These are phyloP conservation scores for Oreochromis niloticus DNA, from an alignment of 2,113 vertebrate species.

Conservation along the genomic window DNA sequence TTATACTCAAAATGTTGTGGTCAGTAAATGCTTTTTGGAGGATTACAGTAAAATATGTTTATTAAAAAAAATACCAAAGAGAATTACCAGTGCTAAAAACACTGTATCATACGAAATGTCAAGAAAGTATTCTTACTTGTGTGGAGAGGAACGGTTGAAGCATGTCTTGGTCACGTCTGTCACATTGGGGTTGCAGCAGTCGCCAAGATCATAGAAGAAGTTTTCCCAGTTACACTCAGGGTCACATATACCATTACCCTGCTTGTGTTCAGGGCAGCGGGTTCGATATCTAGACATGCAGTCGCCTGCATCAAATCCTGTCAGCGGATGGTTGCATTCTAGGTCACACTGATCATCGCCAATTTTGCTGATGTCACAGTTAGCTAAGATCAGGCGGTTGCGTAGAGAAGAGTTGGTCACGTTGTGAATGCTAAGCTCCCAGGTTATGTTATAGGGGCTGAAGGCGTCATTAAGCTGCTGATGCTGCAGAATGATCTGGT, in stretches of 20 bases:
- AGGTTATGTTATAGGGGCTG: constrained; percentile 89
- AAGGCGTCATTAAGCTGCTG: constrained; percentile 89
- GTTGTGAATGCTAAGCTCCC: constrained; percentile 90
- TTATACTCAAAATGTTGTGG: neutral
- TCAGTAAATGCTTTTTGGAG: neutral
- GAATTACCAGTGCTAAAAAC: neutral
- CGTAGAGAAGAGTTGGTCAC: constrained; percentile 88
- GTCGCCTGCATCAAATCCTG: constrained; percentile 88
- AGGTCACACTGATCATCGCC: constrained; percentile 87
- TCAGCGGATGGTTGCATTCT: constrained; percentile 93
- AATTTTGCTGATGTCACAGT: constrained; percentile 95
- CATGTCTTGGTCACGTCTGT: constrained; percentile 98
- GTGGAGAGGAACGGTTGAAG: constrained; percentile 88
- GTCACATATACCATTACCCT: constrained; percentile 88
- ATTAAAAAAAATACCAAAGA: neutral
- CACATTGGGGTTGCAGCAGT: constrained; percentile 93
- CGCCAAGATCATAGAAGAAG: constrained; percentile 87
- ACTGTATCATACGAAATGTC: neutral
- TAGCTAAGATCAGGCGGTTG: constrained; percentile 87
- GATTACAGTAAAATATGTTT: neutral
- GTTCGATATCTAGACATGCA: constrained; percentile 77
- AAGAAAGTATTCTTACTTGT: constrained; percentile 82
- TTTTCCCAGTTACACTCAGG: constrained; percentile 92
- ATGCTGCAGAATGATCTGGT: constrained; percentile 95
- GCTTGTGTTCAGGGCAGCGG: constrained; percentile 76